Percentiles rank a stretch among this genome's conserved stretches.
These are phyloP conservation scores for Triplophysa dalaica DNA, from an alignment of 2,113 vertebrate species.

Conservation along the genomic window DNA sequence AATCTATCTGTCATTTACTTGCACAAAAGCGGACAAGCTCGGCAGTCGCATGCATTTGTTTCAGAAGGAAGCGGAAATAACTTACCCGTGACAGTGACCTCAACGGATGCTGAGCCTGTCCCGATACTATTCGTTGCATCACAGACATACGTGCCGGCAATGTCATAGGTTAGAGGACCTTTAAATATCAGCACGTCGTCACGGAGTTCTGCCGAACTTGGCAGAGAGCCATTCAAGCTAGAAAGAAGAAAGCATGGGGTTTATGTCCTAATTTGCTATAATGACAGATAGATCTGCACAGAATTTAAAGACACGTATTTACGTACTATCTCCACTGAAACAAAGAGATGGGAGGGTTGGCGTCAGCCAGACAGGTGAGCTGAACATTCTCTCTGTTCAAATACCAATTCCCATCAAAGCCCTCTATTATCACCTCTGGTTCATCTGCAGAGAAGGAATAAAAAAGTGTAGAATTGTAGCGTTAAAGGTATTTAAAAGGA, in stretches of 20 bases:
- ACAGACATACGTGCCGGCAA: constrained; percentile 90
- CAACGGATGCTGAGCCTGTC: constrained; percentile 85
- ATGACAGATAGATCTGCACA: neutral
- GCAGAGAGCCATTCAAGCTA: constrained; percentile 91
- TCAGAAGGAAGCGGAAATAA: neutral
- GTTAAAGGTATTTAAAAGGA: too few species aligned
- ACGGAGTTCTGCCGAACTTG: constrained; percentile 82
- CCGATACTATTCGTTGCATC: constrained; percentile 93
- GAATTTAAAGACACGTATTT: neutral
- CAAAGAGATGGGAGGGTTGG: constrained; percentile 87
- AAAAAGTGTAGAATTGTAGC: neutral
- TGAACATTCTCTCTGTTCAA: constrained; percentile 88
- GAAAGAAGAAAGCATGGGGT: constrained; percentile 1
- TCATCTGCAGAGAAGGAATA: constrained; percentile 76
- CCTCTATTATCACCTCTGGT: constrained; percentile 90
- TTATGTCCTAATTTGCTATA: neutral
- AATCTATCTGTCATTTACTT: neutral
- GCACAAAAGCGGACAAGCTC: constrained; percentile 17
- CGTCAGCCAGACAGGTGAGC: constrained; percentile 88
- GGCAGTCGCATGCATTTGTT: constrained; percentile 13
- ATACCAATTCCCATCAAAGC: constrained; percentile 96
- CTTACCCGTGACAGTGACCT: constrained; percentile 93
- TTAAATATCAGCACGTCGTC: constrained; percentile 89
- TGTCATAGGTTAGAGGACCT: constrained; percentile 83
- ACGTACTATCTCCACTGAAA: constrained; percentile 95